Base-by-base conservation (phyloP, 1,140 invertebrate species). In the Trypoxylus dichotomus region DNA sequence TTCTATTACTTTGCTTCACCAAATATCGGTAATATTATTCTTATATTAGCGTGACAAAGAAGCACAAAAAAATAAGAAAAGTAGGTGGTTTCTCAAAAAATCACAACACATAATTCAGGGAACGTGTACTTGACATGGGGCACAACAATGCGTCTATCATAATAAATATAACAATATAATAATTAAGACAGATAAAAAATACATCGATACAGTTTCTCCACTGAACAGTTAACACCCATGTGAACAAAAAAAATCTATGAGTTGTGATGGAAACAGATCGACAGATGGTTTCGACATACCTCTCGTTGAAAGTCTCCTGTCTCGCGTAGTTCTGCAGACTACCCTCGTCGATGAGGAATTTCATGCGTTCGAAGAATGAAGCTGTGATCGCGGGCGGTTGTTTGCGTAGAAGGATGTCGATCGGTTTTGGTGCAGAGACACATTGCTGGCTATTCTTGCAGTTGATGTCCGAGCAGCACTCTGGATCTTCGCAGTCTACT, bases 291-390 rank as follows among this genome's bases (percentile, higher is more conserved):
- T 74, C 15, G 24, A 88, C 92, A 90, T 92, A 98, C 97, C 96
- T 98, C 89, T 98, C 96, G 88, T 98, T 98, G 88, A 99, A 99
- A 6, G 95, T 95, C 83, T 96, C 95, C 82, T 94, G 92, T 79
- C 95, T 93, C 19, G 97, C 97, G 86, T 98, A 99, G 86, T 95
- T 97, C 87, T 99, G 98, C 19, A 99, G 91, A 87, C 97, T 98
- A 84, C 96, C 96, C 86, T 98, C 96, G 87, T 99, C 97, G 80
- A 99, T 98, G 54, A 99, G 90, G 88, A 99, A 99, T 85, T 97
- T 96, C 94, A 98, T 98, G 84, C 96, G 92, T 86, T 99, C 96
- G 86, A 98, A 99, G 90, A 99, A 99, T 0, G 97, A 98, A 0
- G 97, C 97, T 0, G 97, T 98, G 79, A 97, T 96, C 19, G 96